A percentile compares a stretch with the other conserved stretches of the same genome.
phyloP scores from a whole-genome alignment of 2,113 vertebrate genomes.

The Periophthalmodon schlosseri region DNA sequence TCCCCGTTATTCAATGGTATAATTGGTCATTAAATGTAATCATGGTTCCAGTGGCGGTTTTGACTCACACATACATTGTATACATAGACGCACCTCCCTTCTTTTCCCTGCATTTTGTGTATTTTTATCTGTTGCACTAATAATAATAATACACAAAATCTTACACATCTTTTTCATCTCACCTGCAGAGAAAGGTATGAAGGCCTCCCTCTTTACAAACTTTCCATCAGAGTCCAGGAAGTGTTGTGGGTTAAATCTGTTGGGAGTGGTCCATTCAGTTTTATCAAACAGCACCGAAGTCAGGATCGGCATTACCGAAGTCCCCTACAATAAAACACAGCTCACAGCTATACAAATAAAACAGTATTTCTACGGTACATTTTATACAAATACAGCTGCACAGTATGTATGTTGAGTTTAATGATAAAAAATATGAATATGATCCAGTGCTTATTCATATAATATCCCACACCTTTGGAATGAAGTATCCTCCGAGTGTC shows the following conservation, averaged over 20 bases:
- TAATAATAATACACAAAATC: not conserved
- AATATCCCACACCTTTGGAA: slow-evolving; percentile 78
- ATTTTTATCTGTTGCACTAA: not conserved
- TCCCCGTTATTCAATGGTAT: no score
- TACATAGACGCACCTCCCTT: no score
- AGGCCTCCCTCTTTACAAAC: slow-evolving; percentile 80
- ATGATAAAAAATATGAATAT: not conserved
- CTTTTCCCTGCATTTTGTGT: not conserved
- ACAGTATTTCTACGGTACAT: not conserved
- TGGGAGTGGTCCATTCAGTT: slow-evolving; percentile 78
- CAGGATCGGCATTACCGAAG: slow-evolving; percentile 78
- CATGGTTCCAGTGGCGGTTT: not conserved
- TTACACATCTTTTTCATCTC: not conserved
- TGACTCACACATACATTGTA: not conserved
- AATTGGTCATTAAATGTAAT: no score
- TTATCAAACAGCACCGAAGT: slow-evolving; percentile 83
- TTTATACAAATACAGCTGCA: no score
- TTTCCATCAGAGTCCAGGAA: slow-evolving; percentile 81
- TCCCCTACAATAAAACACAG: slow-evolving; percentile 65
- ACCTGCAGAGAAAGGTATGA: slow-evolving; percentile 86
- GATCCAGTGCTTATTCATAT: not conserved
- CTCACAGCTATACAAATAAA: not conserved
- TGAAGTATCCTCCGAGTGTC: slow-evolving; percentile 66
- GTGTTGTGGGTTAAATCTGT: slow-evolving; percentile 84
- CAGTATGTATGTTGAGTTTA: no score